phyloP scores from a whole-genome alignment of 2,888 invertebrate genomes.

The Empis stercorea region DNA sequence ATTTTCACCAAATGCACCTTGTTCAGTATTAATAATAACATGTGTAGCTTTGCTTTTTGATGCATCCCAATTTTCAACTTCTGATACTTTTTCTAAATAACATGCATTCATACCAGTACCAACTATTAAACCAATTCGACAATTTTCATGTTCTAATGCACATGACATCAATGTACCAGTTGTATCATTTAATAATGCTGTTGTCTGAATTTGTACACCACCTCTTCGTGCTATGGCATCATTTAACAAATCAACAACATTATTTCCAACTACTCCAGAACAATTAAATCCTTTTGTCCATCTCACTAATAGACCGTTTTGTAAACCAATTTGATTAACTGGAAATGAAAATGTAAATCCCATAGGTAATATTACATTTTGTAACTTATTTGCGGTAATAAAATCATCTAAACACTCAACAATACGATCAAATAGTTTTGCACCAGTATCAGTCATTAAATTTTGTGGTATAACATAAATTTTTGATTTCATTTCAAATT shows the following conservation, averaged over 20 bases:
- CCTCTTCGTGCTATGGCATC: slow-evolving; percentile 74
- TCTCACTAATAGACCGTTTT: slow-evolving; percentile 66
- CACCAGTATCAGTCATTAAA: slow-evolving; percentile 84
- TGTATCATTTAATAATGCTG: slow-evolving; percentile 88
- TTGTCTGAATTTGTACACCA: slow-evolving; percentile 68
- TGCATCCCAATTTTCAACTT: slow-evolving; percentile 1
- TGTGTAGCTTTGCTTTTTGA: slow-evolving; percentile 41
- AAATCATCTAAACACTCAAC: slow-evolving; percentile 84
- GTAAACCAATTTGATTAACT: slow-evolving; percentile 70
- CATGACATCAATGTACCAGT: slow-evolving; percentile 90
- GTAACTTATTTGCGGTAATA: slow-evolving; percentile 64
- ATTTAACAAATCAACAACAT: slow-evolving; percentile 76
- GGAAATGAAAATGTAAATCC: slow-evolving; percentile 98
- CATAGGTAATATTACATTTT: slow-evolving; percentile 62
- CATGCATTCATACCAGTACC: slow-evolving; percentile 94
- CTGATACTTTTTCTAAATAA: slow-evolving; percentile 67
- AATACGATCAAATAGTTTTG: slow-evolving; percentile 84
- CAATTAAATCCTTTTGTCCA: slow-evolving; percentile 97
- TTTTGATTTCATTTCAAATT: slow-evolving; percentile 87
- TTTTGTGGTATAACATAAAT: slow-evolving; percentile 89
- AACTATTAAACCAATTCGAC: slow-evolving; percentile 56
- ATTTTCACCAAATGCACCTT: slow-evolving; percentile 94
- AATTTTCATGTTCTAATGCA: slow-evolving; percentile 65
- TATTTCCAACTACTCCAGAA: slow-evolving; percentile 74
- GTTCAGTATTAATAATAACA: slow-evolving; percentile 86